These are phyloP conservation scores for Arbacia lixula DNA, from an alignment of 53 echinoderm and acorn worm genomes.

Conservation along the genomic window DNA sequence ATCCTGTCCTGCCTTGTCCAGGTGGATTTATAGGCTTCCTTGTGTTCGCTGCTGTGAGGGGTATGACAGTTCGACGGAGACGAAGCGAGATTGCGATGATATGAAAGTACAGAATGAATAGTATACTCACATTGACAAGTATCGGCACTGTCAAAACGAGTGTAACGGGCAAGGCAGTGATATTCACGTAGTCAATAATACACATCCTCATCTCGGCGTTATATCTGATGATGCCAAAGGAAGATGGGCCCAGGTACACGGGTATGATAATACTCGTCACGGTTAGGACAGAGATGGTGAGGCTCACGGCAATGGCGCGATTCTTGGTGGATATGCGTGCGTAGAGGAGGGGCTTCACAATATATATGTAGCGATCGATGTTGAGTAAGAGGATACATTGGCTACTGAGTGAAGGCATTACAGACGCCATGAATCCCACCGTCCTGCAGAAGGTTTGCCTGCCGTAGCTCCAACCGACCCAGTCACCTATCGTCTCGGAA, in stretches of 20 bases:
- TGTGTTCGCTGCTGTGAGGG: background rate
- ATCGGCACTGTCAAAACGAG: too few relatives aligned
- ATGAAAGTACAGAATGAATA: too few relatives aligned
- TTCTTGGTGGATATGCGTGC: background rate
- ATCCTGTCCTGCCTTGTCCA: too few relatives aligned
- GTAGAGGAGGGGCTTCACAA: constrained; percentile 4
- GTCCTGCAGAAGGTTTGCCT: background rate
- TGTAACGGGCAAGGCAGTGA: background rate
- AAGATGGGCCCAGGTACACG: background rate
- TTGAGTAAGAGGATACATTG: background rate
- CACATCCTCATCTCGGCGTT: background rate
- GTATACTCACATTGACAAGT: too few relatives aligned
- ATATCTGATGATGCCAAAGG: background rate
- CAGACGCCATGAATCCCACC: background rate
- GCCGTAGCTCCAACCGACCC: background rate
- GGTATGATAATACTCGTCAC: background rate
- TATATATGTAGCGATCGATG: constrained; percentile 2
- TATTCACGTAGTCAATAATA: background rate
- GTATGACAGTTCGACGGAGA: too few relatives aligned
- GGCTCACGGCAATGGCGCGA: background rate
- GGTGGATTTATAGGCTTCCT: too few relatives aligned
- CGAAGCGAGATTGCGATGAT: too few relatives aligned
- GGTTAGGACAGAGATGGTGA: background rate
- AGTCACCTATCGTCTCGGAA: background rate
- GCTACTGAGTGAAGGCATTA: background rate